Evolutionary conservation across 2,113 vertebrate species (phyloP).

Genomic region (Urocolius indicus): DNA sequence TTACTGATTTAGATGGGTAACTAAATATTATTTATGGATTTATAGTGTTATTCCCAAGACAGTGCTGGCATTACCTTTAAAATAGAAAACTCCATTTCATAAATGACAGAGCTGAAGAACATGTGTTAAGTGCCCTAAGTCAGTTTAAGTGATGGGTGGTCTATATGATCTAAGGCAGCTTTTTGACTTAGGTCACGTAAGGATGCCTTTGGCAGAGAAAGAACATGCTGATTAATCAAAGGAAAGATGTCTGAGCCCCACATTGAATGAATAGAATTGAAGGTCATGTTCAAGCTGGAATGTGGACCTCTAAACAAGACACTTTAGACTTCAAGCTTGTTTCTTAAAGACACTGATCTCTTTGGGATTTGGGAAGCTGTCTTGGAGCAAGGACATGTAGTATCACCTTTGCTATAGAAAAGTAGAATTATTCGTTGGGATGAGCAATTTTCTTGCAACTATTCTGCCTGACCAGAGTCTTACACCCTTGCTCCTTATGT

Average conservation of each 20-base stretch:
- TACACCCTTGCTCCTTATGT: neutral
- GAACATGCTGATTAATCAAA: neutral
- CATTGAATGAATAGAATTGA: neutral
- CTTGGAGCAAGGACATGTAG: neutral
- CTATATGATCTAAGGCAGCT: neutral
- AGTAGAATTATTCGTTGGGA: neutral
- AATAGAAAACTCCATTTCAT: neutral
- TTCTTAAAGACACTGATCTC: neutral
- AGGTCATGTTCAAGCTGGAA: neutral
- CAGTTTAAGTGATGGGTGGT: neutral
- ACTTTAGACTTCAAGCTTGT: neutral
- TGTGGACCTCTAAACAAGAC: neutral
- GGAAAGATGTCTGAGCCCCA: neutral
- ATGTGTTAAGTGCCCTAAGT: fast-evolving
- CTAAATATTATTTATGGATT: neutral
- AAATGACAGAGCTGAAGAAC: neutral
- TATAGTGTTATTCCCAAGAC: neutral
- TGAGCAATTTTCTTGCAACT: neutral
- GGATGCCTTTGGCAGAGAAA: neutral
- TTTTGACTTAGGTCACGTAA: neutral
- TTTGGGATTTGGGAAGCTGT: neutral
- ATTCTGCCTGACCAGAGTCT: neutral
- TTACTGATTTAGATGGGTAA: neutral
- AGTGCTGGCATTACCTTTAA: neutral
- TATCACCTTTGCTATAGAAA: neutral